Evolutionary conservation across 2,113 vertebrate genomes (phyloP).

Genomic region (Aptenodytes patagonicus): DNA sequence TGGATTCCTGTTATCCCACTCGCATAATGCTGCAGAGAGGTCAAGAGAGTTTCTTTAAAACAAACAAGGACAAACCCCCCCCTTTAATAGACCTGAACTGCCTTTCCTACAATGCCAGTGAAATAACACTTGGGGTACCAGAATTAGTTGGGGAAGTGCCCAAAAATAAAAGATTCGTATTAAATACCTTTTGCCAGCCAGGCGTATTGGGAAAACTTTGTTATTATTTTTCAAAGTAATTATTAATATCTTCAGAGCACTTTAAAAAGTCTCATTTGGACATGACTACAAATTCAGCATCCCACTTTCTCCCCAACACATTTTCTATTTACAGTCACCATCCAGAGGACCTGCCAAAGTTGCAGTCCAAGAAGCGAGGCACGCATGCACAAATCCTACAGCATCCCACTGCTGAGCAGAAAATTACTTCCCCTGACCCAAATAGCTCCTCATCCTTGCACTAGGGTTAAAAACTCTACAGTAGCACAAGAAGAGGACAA

Average conservation of each 20-base stretch:
- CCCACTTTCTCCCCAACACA: neutral
- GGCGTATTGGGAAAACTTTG: neutral
- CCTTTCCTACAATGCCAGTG: neutral
- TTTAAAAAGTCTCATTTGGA: neutral
- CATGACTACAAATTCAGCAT: neutral
- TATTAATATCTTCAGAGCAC: neutral
- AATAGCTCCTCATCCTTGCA: neutral
- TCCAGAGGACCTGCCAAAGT: conserved; percentile 11
- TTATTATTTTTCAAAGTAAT: neutral
- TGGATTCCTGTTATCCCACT: neutral
- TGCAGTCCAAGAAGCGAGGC: neutral
- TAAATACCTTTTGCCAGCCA: neutral
- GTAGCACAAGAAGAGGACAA: neutral
- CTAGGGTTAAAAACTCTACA: neutral
- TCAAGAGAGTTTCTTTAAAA: conserved; percentile 52
- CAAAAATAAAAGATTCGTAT: neutral
- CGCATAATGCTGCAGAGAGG: neutral
- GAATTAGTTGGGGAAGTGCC: neutral
- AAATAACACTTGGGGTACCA: neutral
- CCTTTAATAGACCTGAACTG: neutral
- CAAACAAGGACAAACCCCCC: neutral
- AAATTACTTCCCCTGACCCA: neutral
- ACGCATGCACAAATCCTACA: neutral
- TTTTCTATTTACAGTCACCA: neutral
- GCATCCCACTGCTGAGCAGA: neutral